Evolutionary conservation across 2,113 vertebrate genomes (phyloP).

Genomic region (Gymnocephalus cernua): DNA sequence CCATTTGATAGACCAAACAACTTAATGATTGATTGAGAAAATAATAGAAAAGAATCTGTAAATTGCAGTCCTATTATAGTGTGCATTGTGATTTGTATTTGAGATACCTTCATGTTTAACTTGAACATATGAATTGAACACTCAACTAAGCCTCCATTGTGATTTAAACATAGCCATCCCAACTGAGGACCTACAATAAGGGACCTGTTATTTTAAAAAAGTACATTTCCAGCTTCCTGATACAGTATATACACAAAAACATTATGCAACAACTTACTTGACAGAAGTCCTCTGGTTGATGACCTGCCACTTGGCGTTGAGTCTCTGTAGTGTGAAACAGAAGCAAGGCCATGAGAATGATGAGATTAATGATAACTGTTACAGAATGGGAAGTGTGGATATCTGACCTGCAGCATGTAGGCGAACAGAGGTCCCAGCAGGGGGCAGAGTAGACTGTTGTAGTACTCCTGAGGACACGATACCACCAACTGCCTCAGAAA

Average conservation of each 20-base stretch:
- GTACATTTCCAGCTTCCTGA: neutral
- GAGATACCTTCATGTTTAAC: neutral
- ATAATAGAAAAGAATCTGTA: no score
- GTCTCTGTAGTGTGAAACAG: slow-evolving; percentile 85
- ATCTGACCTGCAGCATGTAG: slow-evolving; percentile 92
- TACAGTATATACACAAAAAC: neutral
- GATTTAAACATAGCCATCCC: neutral
- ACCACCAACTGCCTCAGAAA: slow-evolving; percentile 93
- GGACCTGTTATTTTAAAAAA: neutral
- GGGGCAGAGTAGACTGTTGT: slow-evolving; percentile 90
- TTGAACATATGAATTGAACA: no score
- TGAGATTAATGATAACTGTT: neutral
- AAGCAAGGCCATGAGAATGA: neutral
- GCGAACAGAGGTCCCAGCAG: slow-evolving; percentile 93
- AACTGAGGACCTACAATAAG: neutral
- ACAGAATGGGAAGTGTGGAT: neutral
- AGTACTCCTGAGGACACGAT: slow-evolving; percentile 92
- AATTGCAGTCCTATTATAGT: no score
- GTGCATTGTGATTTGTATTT: neutral
- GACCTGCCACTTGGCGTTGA: slow-evolving; percentile 93
- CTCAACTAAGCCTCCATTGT: neutral
- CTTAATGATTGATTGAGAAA: no score
- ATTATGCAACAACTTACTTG: slow-evolving; percentile 83
- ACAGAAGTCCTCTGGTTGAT: slow-evolving; percentile 91
- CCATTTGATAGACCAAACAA: no score